Percentiles rank a stretch among this genome's conserved stretches.
These are phyloP conservation scores for Dorcus hopei DNA, from an alignment of 2,888 invertebrate genomes.

Conservation along the genomic window DNA sequence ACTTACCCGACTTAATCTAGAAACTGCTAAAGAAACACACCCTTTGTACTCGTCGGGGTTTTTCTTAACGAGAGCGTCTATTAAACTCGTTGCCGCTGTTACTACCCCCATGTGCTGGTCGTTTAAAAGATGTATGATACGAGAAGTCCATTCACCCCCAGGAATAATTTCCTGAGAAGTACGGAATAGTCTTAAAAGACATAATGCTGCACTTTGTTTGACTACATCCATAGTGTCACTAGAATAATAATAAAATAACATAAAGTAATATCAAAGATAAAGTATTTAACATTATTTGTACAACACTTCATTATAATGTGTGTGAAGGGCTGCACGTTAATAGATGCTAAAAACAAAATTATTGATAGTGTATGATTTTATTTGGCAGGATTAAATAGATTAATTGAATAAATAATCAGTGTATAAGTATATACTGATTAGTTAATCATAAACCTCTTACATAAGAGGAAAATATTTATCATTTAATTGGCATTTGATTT, in stretches of 20 bases:
- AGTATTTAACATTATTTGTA: not conserved
- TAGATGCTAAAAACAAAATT: not conserved
- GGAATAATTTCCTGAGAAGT: conserved; percentile 96
- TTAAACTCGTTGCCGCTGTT: conserved; percentile 95
- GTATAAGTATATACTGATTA: not conserved
- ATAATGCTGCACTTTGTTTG: conserved; percentile 98
- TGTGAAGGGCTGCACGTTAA: not conserved
- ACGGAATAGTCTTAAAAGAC: conserved; percentile 88
- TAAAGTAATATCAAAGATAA: too few species aligned
- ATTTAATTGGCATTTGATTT: not conserved
- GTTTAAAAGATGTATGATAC: conserved; percentile 97
- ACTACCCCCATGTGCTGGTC: conserved; percentile 99
- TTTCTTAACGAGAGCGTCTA: conserved; percentile 96
- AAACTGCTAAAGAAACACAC: conserved; percentile 96
- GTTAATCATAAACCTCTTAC: not conserved
- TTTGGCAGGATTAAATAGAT: not conserved
- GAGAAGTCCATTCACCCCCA: conserved; percentile 97
- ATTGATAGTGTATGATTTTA: not conserved
- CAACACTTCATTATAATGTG: not conserved
- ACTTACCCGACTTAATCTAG: conserved; percentile 83
- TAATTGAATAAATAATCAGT: not conserved
- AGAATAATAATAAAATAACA: conserved; percentile 10
- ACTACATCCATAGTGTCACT: conserved; percentile 99
- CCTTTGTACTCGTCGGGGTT: conserved; percentile 99
- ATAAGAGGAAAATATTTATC: not conserved